Percentiles rank a stretch among this genome's conserved stretches.
Evolutionary conservation across 2,797 vertebrate species (phyloP).

Genomic region (Corythornis leucogaster): DNA sequence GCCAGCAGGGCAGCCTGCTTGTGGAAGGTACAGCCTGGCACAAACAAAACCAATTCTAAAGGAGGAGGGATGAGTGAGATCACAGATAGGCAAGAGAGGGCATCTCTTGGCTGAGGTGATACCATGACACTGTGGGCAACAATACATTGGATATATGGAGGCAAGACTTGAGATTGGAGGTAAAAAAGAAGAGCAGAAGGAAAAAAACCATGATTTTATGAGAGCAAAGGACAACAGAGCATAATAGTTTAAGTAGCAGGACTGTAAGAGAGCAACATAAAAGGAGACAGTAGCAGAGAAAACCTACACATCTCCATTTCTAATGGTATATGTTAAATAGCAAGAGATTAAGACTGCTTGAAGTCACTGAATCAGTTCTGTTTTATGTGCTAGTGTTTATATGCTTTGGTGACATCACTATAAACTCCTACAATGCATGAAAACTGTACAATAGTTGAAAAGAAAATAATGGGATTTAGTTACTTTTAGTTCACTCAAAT

Average conservation of each 20-base stretch:
- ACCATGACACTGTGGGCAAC: neutral
- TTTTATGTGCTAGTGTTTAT: neutral
- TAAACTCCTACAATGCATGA: neutral
- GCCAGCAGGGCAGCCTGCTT: neutral
- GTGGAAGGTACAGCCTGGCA: neutral
- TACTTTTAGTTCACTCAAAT: neutral
- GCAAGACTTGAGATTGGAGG: neutral
- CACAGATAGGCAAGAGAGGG: neutral
- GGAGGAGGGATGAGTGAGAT: neutral
- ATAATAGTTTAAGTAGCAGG: neutral
- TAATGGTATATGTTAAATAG: neutral
- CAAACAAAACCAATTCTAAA: neutral
- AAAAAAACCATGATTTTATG: neutral
- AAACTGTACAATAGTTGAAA: neutral
- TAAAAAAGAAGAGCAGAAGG: accelerated
- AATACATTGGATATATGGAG: neutral
- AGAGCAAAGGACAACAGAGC: neutral
- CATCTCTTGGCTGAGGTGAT: neutral
- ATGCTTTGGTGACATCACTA: neutral
- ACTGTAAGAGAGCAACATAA: neutral
- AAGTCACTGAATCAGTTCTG: neutral
- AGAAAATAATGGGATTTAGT: accelerated
- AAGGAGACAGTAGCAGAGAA: neutral
- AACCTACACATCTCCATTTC: neutral
- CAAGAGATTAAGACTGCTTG: neutral